Evolutionary conservation across 2,113 vertebrate species (phyloP).

Genomic region (Astatotilapia flaviijosephi): DNA sequence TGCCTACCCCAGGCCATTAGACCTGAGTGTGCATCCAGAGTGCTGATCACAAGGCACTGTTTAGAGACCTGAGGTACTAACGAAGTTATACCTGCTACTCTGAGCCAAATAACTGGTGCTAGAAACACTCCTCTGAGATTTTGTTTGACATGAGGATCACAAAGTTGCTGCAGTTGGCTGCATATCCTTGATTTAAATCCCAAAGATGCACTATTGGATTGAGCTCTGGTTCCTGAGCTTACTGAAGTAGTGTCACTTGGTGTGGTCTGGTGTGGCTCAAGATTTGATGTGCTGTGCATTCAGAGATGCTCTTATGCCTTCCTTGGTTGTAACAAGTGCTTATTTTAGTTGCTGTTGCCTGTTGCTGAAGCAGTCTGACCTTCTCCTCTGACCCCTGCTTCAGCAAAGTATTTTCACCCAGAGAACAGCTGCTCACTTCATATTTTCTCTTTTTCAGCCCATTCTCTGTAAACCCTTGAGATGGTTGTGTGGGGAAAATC

Average conservation of each 20-base stretch:
- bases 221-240: neutral
- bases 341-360: neutral
- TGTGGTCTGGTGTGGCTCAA: neutral
- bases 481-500: neutral
- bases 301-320: neutral
- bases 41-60: neutral
- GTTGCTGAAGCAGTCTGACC: neutral
- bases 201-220: neutral
- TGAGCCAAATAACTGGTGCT: neutral
- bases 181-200: neutral
- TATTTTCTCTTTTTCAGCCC: neutral
- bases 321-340: neutral
- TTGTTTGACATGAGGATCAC: neutral
- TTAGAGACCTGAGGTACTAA: neutral
- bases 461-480: neutral
- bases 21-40: neutral
- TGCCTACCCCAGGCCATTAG: neutral
- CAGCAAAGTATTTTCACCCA: neutral
- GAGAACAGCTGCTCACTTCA: neutral
- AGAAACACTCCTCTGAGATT: neutral
- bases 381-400: neutral
- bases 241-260: neutral
- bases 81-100: neutral
- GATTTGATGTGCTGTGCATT: neutral
- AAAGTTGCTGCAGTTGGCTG: neutral